These are phyloP conservation scores for Pao palembangensis DNA, from an alignment of 2,113 vertebrate genomes.

Conservation along the genomic window DNA sequence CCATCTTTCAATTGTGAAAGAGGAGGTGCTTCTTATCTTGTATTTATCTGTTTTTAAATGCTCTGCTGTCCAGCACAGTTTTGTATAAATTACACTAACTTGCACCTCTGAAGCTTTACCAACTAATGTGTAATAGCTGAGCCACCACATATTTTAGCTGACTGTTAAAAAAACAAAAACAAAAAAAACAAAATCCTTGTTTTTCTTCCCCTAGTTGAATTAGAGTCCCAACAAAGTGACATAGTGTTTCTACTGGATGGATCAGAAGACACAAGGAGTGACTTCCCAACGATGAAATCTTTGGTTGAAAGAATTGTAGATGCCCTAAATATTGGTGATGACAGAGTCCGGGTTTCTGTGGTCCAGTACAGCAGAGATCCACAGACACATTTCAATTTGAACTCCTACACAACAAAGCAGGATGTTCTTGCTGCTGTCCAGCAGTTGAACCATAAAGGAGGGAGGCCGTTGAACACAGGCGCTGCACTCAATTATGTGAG, in stretches of 20 bases:
- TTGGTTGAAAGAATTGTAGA: slow-evolving; percentile 76
- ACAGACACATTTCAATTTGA: slow-evolving; percentile 68
- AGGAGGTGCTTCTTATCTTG: not conserved
- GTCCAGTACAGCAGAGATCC: slow-evolving; percentile 70
- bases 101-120: not conserved
- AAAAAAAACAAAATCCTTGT: slow-evolving; percentile 33
- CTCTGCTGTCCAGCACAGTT: not conserved
- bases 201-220: slow-evolving; percentile 67
- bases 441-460: slow-evolving; percentile 67
- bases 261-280: slow-evolving; percentile 65
- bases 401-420: slow-evolving; percentile 60
- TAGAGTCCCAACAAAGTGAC: slow-evolving; percentile 71
- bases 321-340: slow-evolving; percentile 61
- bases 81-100: not conserved
- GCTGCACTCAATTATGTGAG: slow-evolving; percentile 68
- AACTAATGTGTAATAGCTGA: slow-evolving; percentile 3
- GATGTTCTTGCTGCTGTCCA: slow-evolving; percentile 58
- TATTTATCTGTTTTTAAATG: not conserved
- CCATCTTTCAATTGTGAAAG: slow-evolving; percentile 41
- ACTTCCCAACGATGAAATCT: slow-evolving; percentile 79
- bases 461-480: slow-evolving; percentile 61
- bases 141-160: not conserved
- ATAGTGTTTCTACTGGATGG: slow-evolving; percentile 77
- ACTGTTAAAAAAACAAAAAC: slow-evolving; percentile 39
- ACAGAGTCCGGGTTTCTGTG: slow-evolving; percentile 69